Percentiles rank a stretch among this genome's conserved stretches.
These are phyloP conservation scores for Archilochus colubris DNA, from an alignment of 2,113 vertebrate genomes.

Conservation along the genomic window DNA sequence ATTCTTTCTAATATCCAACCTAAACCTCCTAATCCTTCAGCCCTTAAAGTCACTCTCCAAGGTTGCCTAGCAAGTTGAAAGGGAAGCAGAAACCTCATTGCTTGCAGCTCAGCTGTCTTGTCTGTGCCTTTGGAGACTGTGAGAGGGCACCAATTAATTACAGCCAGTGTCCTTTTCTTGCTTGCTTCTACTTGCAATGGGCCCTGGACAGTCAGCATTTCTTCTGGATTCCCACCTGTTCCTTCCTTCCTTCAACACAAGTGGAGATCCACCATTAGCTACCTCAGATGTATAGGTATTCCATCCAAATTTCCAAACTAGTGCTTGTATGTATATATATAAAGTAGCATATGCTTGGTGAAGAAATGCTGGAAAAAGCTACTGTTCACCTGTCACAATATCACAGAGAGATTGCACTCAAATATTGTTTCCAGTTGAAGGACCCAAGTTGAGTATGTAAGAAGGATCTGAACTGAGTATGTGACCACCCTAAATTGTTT, in stretches of 20 bases:
- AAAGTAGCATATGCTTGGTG: neutral
- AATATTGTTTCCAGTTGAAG: neutral
- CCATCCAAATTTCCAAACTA: neutral
- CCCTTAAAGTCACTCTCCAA: neutral
- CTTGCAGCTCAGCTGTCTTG: neutral
- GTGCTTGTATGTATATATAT: neutral
- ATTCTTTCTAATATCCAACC: too few species aligned
- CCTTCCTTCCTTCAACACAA: neutral
- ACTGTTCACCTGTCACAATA: neutral
- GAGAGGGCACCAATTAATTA: neutral
- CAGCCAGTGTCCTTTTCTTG: neutral
- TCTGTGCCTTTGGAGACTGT: neutral
- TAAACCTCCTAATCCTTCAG: neutral
- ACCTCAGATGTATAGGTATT: neutral
- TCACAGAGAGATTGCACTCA: neutral
- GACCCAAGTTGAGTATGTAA: accelerated
- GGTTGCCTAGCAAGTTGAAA: neutral
- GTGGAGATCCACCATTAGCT: neutral
- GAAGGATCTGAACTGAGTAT: neutral
- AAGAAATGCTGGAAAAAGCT: neutral
- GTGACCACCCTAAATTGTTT: neutral
- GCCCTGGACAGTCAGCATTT: neutral
- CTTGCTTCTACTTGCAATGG: neutral
- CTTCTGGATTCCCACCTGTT: neutral
- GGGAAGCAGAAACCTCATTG: neutral